Conservation (phyloP, 2,888 invertebrate species). For the Eupeodes latifasciatus region DNA sequence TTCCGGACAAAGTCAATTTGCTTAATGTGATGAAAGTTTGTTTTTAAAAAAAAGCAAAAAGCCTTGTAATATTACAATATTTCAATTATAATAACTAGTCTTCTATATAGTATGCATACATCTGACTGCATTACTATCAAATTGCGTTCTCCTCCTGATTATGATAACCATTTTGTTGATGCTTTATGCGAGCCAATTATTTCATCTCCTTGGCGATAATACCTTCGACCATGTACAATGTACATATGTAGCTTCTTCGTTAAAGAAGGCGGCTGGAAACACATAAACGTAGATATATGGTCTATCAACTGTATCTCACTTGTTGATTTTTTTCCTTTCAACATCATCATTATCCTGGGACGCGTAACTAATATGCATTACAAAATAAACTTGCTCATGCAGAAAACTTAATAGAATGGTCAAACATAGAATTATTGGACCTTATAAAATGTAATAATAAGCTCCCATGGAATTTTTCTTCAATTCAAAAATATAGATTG, state of each 20-base stretch:
- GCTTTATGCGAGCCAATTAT: constrained; percentile 45
- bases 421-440: constrained; percentile 28
- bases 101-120: too few species aligned
- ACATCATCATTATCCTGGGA: constrained; percentile 14
- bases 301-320: background rate
- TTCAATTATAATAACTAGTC: too few species aligned
- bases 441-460: constrained; percentile 63
- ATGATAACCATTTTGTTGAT: background rate
- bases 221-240: background rate
- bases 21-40: too few species aligned
- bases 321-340: constrained; percentile 5
- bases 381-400: constrained; percentile 37
- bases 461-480: constrained; percentile 9
- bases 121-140: background rate
- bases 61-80: too few species aligned
- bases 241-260: too few species aligned
- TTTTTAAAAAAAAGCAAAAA: too few species aligned
- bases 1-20: too few species aligned
- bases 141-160: background rate
- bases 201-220: constrained; percentile 47
- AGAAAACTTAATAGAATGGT: constrained; percentile 40
- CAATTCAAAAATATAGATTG: constrained; percentile 1
- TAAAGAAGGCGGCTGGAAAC: too few species aligned
- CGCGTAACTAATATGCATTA: constrained; percentile 56
- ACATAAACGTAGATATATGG: background rate